Evolutionary conservation across 2,888 invertebrate species (phyloP), one percentile per base, ranked within the genome.

Genomic region (Brenthis ino): DNA sequence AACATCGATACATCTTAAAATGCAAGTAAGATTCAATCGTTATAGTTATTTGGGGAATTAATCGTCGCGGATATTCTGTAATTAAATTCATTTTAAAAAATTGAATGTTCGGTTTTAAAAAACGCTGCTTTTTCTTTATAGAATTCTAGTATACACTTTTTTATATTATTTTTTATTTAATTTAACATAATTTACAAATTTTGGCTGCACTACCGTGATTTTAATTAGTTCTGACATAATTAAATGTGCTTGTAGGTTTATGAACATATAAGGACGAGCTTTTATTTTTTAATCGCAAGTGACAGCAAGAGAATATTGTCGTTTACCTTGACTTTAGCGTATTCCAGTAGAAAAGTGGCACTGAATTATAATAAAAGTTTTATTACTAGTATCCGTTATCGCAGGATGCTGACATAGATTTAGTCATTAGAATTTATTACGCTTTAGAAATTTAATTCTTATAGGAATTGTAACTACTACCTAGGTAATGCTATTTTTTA

Each of bases 321-420:
- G 64, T 20, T 68, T n/a, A 37, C 68, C 68, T 68, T 64, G 68
- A 68, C 48, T 24, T 50, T 6, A 51, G n/a, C 13, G 37, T 16
- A 64, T 55, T 58, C 55, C 47, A 24, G 53, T 58, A 57, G 55
- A 28, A 63, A 63, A 53, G 63, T 63, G 13, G 51, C 37, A 53
- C 58, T 60, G 20, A 8, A 37, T 43, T 37, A 53, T 57, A 47
- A 64, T 13, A 28, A 16, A 47, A 58, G 24, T 20, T 14, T 1
- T 8, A 48, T 47, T 11, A 24, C 12, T 3, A 60, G 11, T 24
- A 28, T 60, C 58, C 58, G 24, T 14, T 28, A 50, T 11, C 37
- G n/a, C 48, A 60, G 58, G 58, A 60, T 13, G 28, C 47, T 60
- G 24, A 28, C 24, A 28, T 5, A 28, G 28, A 28, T 28, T 28